Conservation (phyloP, 2,797 vertebrate genomes). For the Melanitta fusca region DNA sequence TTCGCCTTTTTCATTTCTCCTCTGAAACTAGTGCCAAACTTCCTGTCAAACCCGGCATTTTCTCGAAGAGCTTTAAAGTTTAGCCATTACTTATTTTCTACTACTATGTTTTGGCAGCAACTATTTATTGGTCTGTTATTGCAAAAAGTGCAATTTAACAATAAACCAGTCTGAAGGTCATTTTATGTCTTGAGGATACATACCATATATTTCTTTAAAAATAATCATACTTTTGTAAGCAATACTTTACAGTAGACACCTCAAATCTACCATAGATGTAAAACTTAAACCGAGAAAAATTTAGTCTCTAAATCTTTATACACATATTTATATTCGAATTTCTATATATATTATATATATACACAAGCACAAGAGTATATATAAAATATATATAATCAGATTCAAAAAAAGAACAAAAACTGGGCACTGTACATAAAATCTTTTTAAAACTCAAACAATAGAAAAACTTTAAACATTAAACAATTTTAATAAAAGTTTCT, state of each 20-base stretch:
- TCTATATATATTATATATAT: conserved; percentile 87
- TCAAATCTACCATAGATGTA: conserved; percentile 87
- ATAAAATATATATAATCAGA: conserved; percentile 89
- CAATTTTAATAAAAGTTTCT: conserved; percentile 94
- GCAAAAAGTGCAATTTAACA: conserved; percentile 84
- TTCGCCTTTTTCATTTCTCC: conserved; percentile 38
- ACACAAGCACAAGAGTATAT: conserved; percentile 84
- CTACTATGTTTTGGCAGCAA: conserved; percentile 81
- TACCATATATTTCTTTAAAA: conserved; percentile 87
- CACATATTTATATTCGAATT: conserved; percentile 83
- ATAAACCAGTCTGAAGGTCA: conserved; percentile 85
- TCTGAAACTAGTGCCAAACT: conserved; percentile 68
- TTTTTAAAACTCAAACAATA: conserved; percentile 89
- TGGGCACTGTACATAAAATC: conserved; percentile 86
- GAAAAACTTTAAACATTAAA: conserved; percentile 95
- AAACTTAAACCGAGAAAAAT: conserved; percentile 86
- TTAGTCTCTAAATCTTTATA: conserved; percentile 85
- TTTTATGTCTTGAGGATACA: conserved; percentile 84
- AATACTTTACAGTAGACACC: conserved; percentile 88
- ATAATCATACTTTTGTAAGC: conserved; percentile 86
- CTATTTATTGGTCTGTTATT: conserved; percentile 84
- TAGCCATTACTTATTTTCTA: conserved; percentile 73
- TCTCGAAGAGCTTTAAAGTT: conserved; percentile 69
- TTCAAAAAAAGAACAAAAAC: conserved; percentile 85
- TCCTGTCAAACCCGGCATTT: conserved; percentile 59